These are phyloP conservation scores for Spicauda simplicius DNA, from an alignment of 2,888 invertebrate genomes.

Conservation along the genomic window DNA sequence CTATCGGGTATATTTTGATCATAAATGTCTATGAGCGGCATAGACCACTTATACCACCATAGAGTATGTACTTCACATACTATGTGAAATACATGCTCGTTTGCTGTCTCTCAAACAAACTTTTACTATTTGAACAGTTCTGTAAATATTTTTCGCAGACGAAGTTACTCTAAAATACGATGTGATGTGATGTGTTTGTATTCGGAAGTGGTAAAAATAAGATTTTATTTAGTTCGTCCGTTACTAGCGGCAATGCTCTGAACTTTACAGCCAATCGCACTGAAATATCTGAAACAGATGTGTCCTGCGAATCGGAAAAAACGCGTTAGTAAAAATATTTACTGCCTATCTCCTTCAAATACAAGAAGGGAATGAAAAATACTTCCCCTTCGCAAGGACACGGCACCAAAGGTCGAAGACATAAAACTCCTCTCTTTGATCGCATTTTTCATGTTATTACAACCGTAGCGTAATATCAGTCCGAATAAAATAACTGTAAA, in stretches of 20 bases:
- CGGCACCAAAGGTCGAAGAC: conserved; percentile 21
- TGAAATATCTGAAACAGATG: conserved; percentile 38
- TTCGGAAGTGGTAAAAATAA: conserved; percentile 32
- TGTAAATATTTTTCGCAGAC: neutral
- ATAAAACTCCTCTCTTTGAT: conserved; percentile 23
- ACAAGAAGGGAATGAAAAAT: conserved; percentile 36
- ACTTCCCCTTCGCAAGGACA: conserved; percentile 15
- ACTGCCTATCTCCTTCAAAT: conserved; percentile 31
- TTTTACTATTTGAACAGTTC: neutral
- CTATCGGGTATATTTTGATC: too few species aligned
- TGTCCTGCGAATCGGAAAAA: conserved; percentile 36
- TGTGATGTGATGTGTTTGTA: neutral
- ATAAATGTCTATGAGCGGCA: too few species aligned
- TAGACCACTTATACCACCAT: too few species aligned
- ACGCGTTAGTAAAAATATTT: conserved; percentile 38
- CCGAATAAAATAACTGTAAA: conserved; percentile 17
- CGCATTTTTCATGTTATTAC: conserved; percentile 27
- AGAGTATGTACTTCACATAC: too few species aligned
- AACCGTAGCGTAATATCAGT: conserved; percentile 15
- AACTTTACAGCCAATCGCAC: conserved; percentile 37
- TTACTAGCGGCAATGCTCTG: conserved; percentile 23
- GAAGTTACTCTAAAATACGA: neutral
- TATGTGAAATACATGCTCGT: too few species aligned
- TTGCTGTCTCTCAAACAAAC: neutral
- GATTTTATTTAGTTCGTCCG: conserved; percentile 32